A percentile compares a stretch with the other conserved stretches of the same genome.
phyloP scores from a whole-genome alignment of 2,113 vertebrate species.

The Zosterops lateralis region DNA sequence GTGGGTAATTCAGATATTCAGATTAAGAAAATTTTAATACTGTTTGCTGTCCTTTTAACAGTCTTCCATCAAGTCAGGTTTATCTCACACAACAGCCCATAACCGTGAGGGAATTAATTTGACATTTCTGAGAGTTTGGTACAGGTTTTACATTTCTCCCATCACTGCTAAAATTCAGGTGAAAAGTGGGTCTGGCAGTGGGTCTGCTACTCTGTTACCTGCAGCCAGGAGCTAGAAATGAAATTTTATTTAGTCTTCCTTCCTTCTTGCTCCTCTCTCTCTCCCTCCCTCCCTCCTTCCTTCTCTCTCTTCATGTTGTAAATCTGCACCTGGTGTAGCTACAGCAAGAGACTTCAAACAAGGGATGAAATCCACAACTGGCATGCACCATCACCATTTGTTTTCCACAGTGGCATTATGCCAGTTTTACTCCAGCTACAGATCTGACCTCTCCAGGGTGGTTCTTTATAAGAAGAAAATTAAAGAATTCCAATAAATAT shows the following conservation, averaged over 20 bases:
- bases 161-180: neutral
- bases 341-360: neutral
- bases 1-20: neutral
- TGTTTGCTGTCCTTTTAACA: neutral
- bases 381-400: neutral
- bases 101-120: neutral
- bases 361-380: conserved; percentile 16
- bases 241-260: neutral
- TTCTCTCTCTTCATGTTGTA: neutral
- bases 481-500: conserved; percentile 42
- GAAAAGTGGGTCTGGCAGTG: neutral
- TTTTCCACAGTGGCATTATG: neutral
- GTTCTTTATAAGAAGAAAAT: conserved; percentile 21
- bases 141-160: neutral
- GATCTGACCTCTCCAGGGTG: conserved; percentile 11
- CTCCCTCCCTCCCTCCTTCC: neutral
- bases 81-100: neutral
- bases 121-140: neutral
- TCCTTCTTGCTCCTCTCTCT: neutral
- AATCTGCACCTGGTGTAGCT: neutral
- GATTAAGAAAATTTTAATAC: neutral
- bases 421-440: neutral
- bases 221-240: neutral
- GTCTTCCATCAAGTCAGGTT: neutral
- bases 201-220: neutral